These are phyloP conservation scores for Camarhynchus parvulus DNA, from an alignment of 2,113 vertebrate genomes.

Conservation along the genomic window DNA sequence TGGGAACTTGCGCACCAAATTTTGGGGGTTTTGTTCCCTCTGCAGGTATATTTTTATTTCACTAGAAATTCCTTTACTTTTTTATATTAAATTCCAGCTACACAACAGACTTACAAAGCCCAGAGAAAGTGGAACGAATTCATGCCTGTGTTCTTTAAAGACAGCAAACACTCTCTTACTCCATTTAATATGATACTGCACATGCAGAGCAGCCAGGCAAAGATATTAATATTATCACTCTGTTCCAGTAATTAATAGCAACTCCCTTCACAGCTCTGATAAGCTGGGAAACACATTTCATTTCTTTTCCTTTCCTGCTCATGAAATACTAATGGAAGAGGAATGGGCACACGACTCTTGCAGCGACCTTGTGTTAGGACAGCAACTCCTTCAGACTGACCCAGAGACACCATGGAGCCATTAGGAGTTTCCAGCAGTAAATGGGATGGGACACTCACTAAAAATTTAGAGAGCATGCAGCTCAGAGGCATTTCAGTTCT, in stretches of 20 bases:
- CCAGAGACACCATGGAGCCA: background rate
- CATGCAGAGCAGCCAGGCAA: background rate
- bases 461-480: conserved; percentile 24
- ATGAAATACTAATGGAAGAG: background rate
- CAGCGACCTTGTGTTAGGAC: background rate
- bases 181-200: background rate
- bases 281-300: conserved; percentile 11
- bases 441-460: background rate
- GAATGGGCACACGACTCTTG: background rate
- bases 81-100: background rate
- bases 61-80: background rate
- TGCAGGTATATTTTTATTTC: background rate
- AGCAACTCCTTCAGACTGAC: background rate
- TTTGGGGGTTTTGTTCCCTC: background rate
- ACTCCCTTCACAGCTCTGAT: conserved; percentile 13
- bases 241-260: conserved; percentile 36
- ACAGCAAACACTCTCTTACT: background rate
- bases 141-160: background rate
- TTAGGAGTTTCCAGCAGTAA: background rate
- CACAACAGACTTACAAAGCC: background rate
- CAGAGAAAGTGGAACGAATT: background rate
- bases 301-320: background rate
- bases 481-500: conserved; percentile 39
- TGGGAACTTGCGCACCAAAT: background rate
- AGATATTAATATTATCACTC: conserved; percentile 15